phyloP scores from a whole-genome alignment of 2,888 invertebrate genomes.

The Aplocera efformata region DNA sequence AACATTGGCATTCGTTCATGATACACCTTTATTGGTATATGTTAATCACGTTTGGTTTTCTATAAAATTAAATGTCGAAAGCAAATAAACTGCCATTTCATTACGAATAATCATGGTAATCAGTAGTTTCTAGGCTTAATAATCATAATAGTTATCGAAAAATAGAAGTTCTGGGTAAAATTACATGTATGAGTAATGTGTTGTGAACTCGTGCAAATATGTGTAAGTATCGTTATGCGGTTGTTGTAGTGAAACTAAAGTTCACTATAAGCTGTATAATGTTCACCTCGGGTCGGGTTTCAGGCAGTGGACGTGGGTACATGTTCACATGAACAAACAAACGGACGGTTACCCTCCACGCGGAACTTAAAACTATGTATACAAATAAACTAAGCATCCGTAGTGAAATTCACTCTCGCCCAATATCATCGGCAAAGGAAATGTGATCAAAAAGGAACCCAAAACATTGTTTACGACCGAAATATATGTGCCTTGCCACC shows the following conservation, averaged over 20 bases:
- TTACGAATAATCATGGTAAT: no score
- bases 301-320: slow-evolving; percentile 36
- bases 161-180: slow-evolving; percentile 9
- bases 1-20: background rate
- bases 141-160: slow-evolving; percentile 2
- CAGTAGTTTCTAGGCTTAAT: no score
- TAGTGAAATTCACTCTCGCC: background rate
- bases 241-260: slow-evolving; percentile 31
- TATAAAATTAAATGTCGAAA: no score
- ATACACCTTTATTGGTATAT: background rate
- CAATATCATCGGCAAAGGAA: background rate
- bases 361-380: slow-evolving; percentile 31
- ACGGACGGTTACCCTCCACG: slow-evolving; percentile 35
- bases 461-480: background rate
- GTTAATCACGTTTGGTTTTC: background rate
- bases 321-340: slow-evolving; percentile 53
- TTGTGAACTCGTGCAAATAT: slow-evolving; percentile 21
- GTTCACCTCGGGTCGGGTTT: slow-evolving; percentile 29
- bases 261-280: slow-evolving; percentile 37
- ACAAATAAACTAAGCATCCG: slow-evolving; percentile 22
- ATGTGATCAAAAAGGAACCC: background rate
- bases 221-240: slow-evolving; percentile 16
- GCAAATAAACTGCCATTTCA: no score
- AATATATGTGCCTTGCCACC: background rate
- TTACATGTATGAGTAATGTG: slow-evolving; percentile 8